A percentile compares a stretch with the other conserved stretches of the same genome.
These are phyloP conservation scores for Coranthus polyacanthus DNA, from an alignment of 2,797 vertebrate species.

Conservation along the genomic window DNA sequence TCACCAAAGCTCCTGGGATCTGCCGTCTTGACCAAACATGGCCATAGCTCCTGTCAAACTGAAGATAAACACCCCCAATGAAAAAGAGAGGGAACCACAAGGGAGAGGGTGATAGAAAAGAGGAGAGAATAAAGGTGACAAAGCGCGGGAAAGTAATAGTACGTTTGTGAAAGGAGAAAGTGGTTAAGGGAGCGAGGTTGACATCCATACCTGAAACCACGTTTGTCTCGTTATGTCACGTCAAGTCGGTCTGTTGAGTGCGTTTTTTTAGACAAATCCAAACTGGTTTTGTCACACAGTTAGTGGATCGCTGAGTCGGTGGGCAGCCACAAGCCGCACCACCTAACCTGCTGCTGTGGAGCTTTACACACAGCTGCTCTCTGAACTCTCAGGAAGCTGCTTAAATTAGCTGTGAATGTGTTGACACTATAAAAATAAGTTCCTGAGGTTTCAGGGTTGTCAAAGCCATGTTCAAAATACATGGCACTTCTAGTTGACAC, in stretches of 20 bases:
- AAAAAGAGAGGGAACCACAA: constrained; percentile 46
- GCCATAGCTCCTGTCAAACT: constrained; percentile 80
- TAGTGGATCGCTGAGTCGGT: constrained; percentile 31
- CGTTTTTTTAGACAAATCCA: constrained; percentile 16
- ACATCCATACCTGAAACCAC: constrained; percentile 1
- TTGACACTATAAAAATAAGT: constrained; percentile 65
- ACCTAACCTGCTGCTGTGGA: constrained; percentile 28
- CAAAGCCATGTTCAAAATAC: constrained; percentile 35
- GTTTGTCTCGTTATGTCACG: constrained; percentile 9
- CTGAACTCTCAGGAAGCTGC: constrained; percentile 54
- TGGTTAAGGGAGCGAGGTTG: constrained; percentile 10
- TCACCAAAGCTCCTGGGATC: constrained; percentile 78
- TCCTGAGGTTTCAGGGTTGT: constrained; percentile 37
- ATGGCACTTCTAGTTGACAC: constrained; percentile 2
- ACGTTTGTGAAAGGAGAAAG: constrained; percentile 24
- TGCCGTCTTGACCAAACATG: constrained; percentile 86
- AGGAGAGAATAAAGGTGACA: constrained; percentile 38
- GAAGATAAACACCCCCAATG: constrained; percentile 80
- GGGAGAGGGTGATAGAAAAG: constrained; percentile 52
- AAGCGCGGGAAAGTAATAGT: constrained; percentile 51
- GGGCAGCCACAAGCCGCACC: constrained; percentile 22
- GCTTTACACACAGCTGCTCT: constrained; percentile 54
- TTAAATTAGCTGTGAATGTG: constrained; percentile 65
- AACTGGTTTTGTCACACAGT: constrained; percentile 22
- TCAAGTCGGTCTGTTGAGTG: not conserved